Evolutionary conservation across 2,888 invertebrate species (phyloP), one percentile per base, ranked within the genome.

Genomic region (Synergus japonicus): DNA sequence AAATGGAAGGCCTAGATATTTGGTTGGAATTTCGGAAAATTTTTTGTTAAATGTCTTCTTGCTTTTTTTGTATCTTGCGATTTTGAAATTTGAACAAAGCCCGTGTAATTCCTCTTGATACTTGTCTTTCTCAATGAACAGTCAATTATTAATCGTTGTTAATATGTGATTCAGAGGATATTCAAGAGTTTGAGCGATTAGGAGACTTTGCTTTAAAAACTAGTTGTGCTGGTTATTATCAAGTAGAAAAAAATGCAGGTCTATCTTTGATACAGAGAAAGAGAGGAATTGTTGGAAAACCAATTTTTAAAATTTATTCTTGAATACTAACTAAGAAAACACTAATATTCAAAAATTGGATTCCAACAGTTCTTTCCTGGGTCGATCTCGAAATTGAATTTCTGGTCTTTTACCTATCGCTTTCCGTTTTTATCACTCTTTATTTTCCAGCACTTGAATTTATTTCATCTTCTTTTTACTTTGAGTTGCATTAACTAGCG

Each of bases 401-500:
- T 54, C 49, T 73, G 54, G 73, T 54, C 54, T 73, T 54, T 58
- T 73, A 37, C 54, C 54, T 73, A 41, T 73, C 73, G 73, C 73
- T 73, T 73, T 12, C 54, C 54, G 54, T 73, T 73, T 67, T 73
- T 37, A 54, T 58, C 54, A 58, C 54, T 9, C 54, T 29, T 73
- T 73, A 49, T 73, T 67, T 67, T 46, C 22, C 49, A 54, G 73
- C 73, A 54, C 37, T 73, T 12, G 29, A 4, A 22, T 73, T 73
- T 15, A 22, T 49, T 73, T 73, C 10, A 37, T 54, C 12, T 54
- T 10, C n/a, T 73, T 73, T 54, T 80, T 80, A 79, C 58, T 85
- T 85, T 85, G 41, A 81, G 78, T 83, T 83, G 49, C n/a, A 83
- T 84, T 81, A 44, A 80, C 82, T 82, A 80, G 80, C 81, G 79